These are phyloP conservation scores for Tenualosa ilisha DNA, from an alignment of 2,797 vertebrate species.

Conservation along the genomic window DNA sequence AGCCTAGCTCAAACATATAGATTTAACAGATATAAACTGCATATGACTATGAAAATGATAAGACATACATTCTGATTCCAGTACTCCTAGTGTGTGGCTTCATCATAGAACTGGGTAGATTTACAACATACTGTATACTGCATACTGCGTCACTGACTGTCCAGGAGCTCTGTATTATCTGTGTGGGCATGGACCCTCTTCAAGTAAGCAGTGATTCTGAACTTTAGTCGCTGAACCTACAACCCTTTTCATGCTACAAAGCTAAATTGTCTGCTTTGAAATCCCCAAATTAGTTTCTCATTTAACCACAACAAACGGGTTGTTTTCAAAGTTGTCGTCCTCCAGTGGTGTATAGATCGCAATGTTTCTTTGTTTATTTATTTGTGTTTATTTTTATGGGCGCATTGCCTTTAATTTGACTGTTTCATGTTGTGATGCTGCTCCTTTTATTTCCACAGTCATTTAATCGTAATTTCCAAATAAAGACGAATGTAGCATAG, in stretches of 20 bases:
- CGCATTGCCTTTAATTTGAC: not conserved
- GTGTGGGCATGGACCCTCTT: not conserved
- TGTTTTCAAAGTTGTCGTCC: not conserved
- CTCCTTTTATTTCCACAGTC: not conserved
- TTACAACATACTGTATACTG: not conserved
- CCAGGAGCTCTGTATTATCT: not conserved
- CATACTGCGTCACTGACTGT: not conserved
- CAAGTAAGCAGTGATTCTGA: not conserved
- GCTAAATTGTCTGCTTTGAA: not conserved
- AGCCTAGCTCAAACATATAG: too few relatives aligned
- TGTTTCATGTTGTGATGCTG: not conserved
- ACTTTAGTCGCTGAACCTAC: not conserved
- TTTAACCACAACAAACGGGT: not conserved
- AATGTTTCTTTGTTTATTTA: not conserved
- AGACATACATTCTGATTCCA: too few relatives aligned
- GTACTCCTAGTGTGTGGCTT: not conserved
- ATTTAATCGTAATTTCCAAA: not conserved
- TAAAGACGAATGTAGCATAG: not conserved
- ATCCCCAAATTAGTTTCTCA: not conserved
- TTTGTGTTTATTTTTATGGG: not conserved
- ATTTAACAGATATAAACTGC: too few relatives aligned
- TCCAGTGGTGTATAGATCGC: not conserved
- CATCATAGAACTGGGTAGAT: not conserved
- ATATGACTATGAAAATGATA: too few relatives aligned
- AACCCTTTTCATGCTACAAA: not conserved